Evolutionary conservation across 2,797 vertebrate genomes (phyloP).

Genomic region (Oreortyx pictus): DNA sequence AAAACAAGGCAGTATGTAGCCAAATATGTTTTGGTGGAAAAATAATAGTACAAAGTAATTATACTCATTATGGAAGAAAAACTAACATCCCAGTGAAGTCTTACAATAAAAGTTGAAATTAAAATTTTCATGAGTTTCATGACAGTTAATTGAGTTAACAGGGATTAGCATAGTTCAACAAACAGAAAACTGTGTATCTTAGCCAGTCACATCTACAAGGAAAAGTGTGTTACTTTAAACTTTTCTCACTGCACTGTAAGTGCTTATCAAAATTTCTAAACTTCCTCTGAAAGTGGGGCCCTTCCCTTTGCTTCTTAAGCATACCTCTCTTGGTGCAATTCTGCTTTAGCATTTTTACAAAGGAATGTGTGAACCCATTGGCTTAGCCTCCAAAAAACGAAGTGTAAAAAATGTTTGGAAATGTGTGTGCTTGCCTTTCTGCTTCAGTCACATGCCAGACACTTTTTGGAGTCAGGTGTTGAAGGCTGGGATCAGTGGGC

Average conservation of each 20-base stretch:
- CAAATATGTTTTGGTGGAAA: background rate
- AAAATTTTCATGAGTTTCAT: background rate
- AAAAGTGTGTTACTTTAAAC: background rate
- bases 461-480: constrained; percentile 23
- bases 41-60: background rate
- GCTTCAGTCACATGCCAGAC: background rate
- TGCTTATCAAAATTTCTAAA: background rate
- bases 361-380: background rate
- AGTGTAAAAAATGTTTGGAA: background rate
- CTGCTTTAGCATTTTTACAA: background rate
- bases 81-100: background rate
- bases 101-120: background rate
- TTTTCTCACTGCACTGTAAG: background rate
- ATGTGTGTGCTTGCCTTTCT: background rate
- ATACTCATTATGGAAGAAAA: background rate
- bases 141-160: background rate
- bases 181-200: background rate
- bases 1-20: background rate
- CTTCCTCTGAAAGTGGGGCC: background rate
- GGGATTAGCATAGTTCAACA: background rate
- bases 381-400: background rate
- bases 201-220: background rate
- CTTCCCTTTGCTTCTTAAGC: background rate
- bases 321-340: background rate
- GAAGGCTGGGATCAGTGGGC: constrained; percentile 32